phyloP scores from a whole-genome alignment of 2,888 invertebrate genomes.

The Tridacna gigas region DNA sequence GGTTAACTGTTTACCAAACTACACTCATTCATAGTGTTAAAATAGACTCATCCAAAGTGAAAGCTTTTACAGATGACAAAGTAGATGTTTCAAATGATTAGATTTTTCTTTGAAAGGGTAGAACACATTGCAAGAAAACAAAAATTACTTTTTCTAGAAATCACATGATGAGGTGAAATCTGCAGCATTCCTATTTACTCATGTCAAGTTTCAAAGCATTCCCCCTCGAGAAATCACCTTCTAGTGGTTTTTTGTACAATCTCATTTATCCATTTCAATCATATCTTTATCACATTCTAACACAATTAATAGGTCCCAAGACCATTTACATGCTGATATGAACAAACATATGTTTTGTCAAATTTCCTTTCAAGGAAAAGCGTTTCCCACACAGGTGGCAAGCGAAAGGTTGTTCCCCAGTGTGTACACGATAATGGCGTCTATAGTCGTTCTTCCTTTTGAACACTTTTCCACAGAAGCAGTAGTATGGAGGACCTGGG shows the following conservation, averaged over 20 bases:
- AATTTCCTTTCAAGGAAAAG: constrained; percentile 16
- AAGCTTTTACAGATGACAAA: no score
- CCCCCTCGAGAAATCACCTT: neutral
- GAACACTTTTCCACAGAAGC: constrained; percentile 26
- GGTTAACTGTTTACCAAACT: no score
- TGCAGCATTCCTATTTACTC: no score
- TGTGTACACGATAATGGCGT: constrained; percentile 37
- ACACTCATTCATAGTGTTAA: no score
- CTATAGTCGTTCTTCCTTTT: neutral
- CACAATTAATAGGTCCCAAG: neutral
- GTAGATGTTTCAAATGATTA: no score
- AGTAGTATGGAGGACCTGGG: neutral
- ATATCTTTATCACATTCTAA: no score
- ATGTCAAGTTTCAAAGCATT: neutral
- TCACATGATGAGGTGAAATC: no score
- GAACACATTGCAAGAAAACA: no score
- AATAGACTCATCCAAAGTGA: no score
- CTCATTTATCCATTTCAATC: no score
- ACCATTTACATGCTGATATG: neutral
- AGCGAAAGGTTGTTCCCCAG: constrained; percentile 38
- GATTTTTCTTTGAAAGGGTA: no score
- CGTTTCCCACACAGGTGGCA: constrained; percentile 33
- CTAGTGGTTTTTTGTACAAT: neutral
- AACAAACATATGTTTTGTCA: constrained; percentile 14
- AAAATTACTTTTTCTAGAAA: no score